These are phyloP conservation scores for Triplophysa bombifrons DNA, from an alignment of 2,797 vertebrate genomes.

Conservation along the genomic window DNA sequence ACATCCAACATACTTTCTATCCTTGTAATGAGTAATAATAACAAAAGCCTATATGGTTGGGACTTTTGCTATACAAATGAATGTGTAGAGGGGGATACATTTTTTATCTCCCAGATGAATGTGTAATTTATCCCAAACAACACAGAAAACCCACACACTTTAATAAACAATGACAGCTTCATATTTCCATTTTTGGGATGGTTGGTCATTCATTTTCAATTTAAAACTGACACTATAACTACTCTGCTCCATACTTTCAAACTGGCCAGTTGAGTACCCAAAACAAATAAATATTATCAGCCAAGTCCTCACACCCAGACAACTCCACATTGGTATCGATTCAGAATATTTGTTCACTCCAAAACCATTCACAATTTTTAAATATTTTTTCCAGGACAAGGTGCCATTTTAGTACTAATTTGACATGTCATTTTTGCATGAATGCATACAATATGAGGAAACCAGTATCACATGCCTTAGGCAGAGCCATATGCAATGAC, in stretches of 20 bases:
- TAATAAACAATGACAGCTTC: background rate
- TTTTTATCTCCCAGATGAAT: background rate
- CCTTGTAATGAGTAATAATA: background rate
- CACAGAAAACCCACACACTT: background rate
- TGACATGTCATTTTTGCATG: background rate
- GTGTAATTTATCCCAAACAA: background rate
- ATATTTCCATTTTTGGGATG: background rate
- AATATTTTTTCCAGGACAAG: background rate
- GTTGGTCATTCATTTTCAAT: background rate
- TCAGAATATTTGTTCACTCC: background rate
- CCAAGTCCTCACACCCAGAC: constrained; percentile 9
- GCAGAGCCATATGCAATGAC: background rate
- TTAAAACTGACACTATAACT: background rate
- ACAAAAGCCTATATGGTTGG: background rate
- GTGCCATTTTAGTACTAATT: background rate
- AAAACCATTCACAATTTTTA: constrained; percentile 10
- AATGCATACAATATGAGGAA: background rate
- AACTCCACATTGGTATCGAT: background rate
- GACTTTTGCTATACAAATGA: background rate
- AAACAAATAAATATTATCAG: constrained; percentile 13
- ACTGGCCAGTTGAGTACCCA: background rate
- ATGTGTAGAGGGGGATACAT: background rate
- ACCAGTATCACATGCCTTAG: background rate
- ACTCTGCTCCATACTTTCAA: background rate
- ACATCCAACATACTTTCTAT: background rate